Evolutionary conservation across 2,113 vertebrate genomes (phyloP).

Genomic region (Vidua macroura): DNA sequence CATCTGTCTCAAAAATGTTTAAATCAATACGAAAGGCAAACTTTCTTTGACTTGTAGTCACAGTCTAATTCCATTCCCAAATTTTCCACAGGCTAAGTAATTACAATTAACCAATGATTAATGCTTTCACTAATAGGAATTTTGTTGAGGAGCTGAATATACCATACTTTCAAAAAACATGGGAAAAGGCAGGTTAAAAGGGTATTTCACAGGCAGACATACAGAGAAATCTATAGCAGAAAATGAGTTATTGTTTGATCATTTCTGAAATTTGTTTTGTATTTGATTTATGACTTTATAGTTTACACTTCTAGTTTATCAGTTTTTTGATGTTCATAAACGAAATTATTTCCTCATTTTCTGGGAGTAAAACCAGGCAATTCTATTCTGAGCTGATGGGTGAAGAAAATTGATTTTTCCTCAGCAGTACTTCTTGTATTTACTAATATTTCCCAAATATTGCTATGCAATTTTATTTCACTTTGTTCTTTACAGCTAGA

Average conservation of each 20-base stretch:
- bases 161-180: not conserved
- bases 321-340: not conserved
- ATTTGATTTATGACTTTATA: conserved; percentile 19
- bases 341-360: conserved; percentile 3
- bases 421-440: not conserved
- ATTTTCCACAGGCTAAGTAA: conserved; percentile 74
- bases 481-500: not conserved
- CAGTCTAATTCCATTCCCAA: conserved; percentile 71
- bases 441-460: not conserved
- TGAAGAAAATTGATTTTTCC: not conserved
- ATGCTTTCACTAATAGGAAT: conserved; percentile 66
- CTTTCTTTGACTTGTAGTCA: conserved; percentile 75
- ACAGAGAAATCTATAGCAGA: not conserved
- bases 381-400: not conserved
- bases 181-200: not conserved
- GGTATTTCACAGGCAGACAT: not conserved
- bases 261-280: not conserved
- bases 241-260: not conserved
- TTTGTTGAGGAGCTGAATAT: conserved; percentile 39
- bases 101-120: conserved; percentile 76
- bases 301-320: not conserved
- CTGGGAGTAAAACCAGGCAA: not conserved
- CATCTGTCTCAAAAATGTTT: conserved; percentile 74
- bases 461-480: not conserved
- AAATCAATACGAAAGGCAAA: conserved; percentile 75